Base-by-base conservation (phyloP, 2,888 invertebrate genomes). In the Cerastoderma edule region DNA sequence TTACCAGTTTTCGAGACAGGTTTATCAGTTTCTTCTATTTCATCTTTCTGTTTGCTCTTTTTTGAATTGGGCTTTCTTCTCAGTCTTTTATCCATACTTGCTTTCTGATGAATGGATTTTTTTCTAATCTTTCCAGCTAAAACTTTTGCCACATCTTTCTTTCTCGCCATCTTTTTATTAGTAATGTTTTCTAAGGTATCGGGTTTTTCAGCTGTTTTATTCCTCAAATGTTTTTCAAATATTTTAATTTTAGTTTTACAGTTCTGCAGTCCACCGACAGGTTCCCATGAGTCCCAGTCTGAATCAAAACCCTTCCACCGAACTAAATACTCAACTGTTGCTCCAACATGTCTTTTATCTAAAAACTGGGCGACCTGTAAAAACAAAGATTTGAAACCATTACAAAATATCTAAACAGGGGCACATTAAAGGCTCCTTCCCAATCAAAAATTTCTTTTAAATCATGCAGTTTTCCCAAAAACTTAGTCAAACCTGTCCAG, bases 281-380 rank as follows among this genome's bases (percentile, higher is more conserved):
- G 91, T 71, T 91, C 91, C 91, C 91, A 91, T 5, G 91, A 85
- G 69, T 90, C 89, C 77, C 86, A 86, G 0, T 86, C 83, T 27
- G 85, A 71, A 5, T 72, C 73, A 64, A 88, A 91, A 13, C 87
- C 88, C 78, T 86, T 89, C 90, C 91, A 90, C 35, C 87, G 78
- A 5, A 91, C 85, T 22, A 88, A 74, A 68, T 89, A 90, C 63
- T 89, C 80, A 4, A 78, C 44, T n/a, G 66, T 76, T 13, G 66
- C 72, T n/a, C 84, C 66, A 27, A 63, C 70, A 3, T 68, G 39
- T 66, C 82, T 79, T 66, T 75, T 86, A 44, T 79, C 81, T 16
- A 89, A 64, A 28, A 88, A 72, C 28, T 76, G 69, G 30, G 85
- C 84, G 48, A 89, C 89, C 89, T 89, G 44, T 44, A 27, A 16